phyloP scores from a whole-genome alignment of 2,113 vertebrate species.

The Leptobrachium leishanense region DNA sequence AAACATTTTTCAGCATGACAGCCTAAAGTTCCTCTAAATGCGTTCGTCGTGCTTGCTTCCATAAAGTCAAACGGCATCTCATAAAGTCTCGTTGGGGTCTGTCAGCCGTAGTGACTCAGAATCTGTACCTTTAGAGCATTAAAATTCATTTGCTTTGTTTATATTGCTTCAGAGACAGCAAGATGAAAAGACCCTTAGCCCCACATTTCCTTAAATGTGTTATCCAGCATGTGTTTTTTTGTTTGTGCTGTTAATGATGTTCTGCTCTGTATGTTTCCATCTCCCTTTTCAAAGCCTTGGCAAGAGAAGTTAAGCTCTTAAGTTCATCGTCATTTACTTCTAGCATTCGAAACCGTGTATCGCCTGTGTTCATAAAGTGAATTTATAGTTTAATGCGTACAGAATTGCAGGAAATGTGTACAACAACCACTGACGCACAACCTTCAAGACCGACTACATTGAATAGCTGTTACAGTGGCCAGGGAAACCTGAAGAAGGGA shows the following conservation, averaged over 20 bases:
- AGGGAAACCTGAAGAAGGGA: no score
- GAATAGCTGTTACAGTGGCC: no score
- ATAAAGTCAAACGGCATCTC: constrained; percentile 85
- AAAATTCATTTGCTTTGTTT: constrained; percentile 90
- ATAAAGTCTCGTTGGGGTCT: constrained; percentile 71
- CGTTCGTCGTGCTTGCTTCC: constrained; percentile 80
- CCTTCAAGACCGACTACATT: no score
- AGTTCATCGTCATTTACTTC: no score
- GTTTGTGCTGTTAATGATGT: constrained; percentile 59
- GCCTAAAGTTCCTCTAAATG: constrained; percentile 81
- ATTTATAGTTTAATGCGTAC: no score
- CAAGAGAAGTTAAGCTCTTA: no score
- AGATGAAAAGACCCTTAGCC: constrained; percentile 77
- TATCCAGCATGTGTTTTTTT: constrained; percentile 56
- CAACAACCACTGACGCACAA: no score
- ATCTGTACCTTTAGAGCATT: constrained; percentile 82
- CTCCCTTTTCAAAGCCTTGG: neutral
- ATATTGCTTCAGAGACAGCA: constrained; percentile 75
- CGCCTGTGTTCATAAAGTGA: no score
- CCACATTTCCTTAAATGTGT: constrained; percentile 75
- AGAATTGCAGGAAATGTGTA: no score
- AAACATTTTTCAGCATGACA: constrained; percentile 85
- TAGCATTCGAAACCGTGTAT: no score
- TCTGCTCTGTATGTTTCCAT: neutral
- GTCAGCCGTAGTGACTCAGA: constrained; percentile 76